Evolutionary conservation across 1,140 invertebrate genomes (phyloP).

Genomic region (Antheraea mylitta): DNA sequence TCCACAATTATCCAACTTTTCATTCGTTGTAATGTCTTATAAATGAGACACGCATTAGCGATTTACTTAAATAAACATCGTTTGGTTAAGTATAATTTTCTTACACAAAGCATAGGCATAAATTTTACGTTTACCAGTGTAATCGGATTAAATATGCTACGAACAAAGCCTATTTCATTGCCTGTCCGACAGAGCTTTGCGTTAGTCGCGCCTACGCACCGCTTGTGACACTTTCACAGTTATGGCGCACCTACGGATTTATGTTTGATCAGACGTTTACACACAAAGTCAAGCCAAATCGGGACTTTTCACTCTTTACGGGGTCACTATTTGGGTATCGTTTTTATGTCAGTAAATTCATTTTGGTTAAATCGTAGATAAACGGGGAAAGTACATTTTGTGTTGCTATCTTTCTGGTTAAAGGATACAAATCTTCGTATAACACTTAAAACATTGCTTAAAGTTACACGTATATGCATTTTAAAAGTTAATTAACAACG

Average conservation of each 20-base stretch:
- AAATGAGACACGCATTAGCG: too few relatives aligned
- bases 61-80: too few relatives aligned
- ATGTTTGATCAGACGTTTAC: conserved; percentile 54
- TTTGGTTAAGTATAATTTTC: neutral
- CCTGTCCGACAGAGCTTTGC: conserved; percentile 27
- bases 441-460: too few relatives aligned
- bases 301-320: conserved; percentile 40
- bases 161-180: conserved; percentile 11
- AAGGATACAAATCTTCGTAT: too few relatives aligned
- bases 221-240: conserved; percentile 64
- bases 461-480: too few relatives aligned
- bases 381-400: too few relatives aligned
- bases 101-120: neutral
- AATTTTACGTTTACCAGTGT: conserved; percentile 23
- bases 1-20: too few relatives aligned
- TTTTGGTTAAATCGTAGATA: neutral
- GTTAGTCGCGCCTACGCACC: conserved; percentile 57
- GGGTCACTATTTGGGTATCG: conserved; percentile 11
- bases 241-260: conserved; percentile 61
- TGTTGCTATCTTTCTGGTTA: too few relatives aligned
- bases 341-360: neutral
- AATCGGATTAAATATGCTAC: conserved; percentile 57
- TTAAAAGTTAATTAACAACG: too few relatives aligned
- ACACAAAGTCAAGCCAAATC: conserved; percentile 44
- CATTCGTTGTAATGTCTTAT: too few relatives aligned